These are phyloP conservation scores for Cheilosia pagana DNA, from an alignment of 2,888 invertebrate species.

Conservation along the genomic window DNA sequence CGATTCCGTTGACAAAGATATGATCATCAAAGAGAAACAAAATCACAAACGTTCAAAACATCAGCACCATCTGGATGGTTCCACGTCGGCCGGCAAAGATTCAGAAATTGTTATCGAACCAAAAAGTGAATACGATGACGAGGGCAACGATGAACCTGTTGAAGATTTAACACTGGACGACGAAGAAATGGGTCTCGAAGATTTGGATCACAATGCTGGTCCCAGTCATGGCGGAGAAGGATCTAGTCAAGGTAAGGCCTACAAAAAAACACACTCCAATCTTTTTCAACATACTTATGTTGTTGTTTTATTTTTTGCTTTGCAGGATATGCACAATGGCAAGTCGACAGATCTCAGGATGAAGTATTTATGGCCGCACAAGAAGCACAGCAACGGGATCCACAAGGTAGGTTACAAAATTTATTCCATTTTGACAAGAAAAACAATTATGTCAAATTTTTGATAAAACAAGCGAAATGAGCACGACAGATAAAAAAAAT, in stretches of 20 bases:
- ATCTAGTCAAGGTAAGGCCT: constrained; percentile 87
- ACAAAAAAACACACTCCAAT: constrained; percentile 40
- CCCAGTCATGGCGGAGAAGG: constrained; percentile 88
- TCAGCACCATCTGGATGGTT: constrained; percentile 63
- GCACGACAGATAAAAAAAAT: constrained; percentile 78
- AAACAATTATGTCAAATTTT: constrained; percentile 65
- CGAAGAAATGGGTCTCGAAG: constrained; percentile 88
- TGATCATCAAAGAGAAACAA: constrained; percentile 78
- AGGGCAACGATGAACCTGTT: constrained; percentile 89
- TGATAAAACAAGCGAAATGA: constrained; percentile 77
- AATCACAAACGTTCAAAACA: constrained; percentile 81
- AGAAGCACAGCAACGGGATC: constrained; percentile 90
- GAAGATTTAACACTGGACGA: constrained; percentile 94
- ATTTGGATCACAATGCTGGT: constrained; percentile 86
- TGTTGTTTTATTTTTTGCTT: constrained; percentile 41
- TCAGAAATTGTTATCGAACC: constrained; percentile 86
- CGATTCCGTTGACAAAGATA: constrained; percentile 76
- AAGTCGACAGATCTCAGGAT: constrained; percentile 93
- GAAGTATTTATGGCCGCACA: constrained; percentile 93
- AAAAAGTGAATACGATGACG: constrained; percentile 90
- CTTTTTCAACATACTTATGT: neutral
- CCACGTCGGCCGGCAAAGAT: constrained; percentile 76
- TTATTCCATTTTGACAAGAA: constrained; percentile 74
- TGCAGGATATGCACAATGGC: constrained; percentile 93
- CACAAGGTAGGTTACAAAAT: constrained; percentile 91